Base-by-base conservation (phyloP, 2,888 invertebrate species). In the Caenorhabditis sp. region DNA sequence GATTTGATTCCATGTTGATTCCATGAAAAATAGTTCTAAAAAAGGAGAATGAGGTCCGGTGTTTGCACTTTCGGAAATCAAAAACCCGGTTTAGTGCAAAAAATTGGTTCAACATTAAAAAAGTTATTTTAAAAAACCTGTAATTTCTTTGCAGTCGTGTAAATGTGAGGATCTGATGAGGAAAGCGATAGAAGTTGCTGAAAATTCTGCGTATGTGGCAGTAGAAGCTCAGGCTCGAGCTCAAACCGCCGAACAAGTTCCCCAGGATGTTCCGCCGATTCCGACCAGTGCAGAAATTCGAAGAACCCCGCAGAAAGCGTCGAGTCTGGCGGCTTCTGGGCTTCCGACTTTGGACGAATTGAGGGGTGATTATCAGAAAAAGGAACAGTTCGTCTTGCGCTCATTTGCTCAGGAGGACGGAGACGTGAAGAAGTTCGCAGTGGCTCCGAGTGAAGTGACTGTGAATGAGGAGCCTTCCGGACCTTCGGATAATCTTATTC, bases 151-250 rank as follows among this genome's bases (percentile, higher is more conserved):
- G 20, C 20, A 59, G 59, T 24, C 26, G 9, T 77, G 76, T 35
- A 77, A 59, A 9, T 77, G 76, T 24, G 71, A 58, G 7, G 56
- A 56, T 6, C 22, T 76, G 9, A 59, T 70, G 56, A 71, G 43
- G 27, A 55, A 66, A n/a, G 50, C 76, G 4, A 70, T 75, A 1
- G 46, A 70, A 35, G 37, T 43, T 5, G 70, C 76, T 2, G 76
- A 76, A 8, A 70, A 70, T 22, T 45, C 59, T 4, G 76, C 70
- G 4, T 76, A 70, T 30, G 52, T 61, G 9, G 68, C 68, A 1
- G 43, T 68, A 2, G 74, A 74, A 35, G 75, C 46, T 5, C 48
- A 48, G 9, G 27, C 71, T 5, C 55, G 26, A 30, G n/a, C n/a
- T n/a, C 30, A n/a, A 13, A 22, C 15, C 3, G n/a, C 1, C 11